phyloP scores from a whole-genome alignment of 1,140 invertebrate species.

The Drosophila gunungcola region DNA sequence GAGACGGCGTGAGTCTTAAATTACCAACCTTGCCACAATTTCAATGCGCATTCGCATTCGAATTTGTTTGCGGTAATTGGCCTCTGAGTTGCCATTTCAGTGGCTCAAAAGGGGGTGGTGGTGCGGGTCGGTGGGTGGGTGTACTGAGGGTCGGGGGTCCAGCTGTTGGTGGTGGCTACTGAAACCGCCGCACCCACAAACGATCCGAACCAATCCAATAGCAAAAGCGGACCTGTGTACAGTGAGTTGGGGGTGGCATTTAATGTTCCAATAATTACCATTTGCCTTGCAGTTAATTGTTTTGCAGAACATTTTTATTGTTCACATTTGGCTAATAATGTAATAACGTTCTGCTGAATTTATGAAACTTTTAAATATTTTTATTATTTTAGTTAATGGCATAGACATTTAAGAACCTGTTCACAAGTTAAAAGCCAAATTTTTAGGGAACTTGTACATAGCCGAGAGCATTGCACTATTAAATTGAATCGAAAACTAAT shows the following conservation, averaged over 20 bases:
- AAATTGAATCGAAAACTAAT: too few relatives aligned
- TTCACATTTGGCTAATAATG: constrained; percentile 8
- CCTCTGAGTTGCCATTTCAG: constrained; percentile 51
- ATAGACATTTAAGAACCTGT: background rate
- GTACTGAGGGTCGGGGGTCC: constrained; percentile 27
- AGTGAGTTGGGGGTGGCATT: constrained; percentile 15
- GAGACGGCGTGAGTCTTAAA: constrained; percentile 79
- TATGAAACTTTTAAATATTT: background rate
- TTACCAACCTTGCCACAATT: constrained; percentile 84
- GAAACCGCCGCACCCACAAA: constrained; percentile 66
- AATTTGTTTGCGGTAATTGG: constrained; percentile 83
- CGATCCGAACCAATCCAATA: constrained; percentile 32
- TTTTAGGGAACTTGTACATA: background rate
- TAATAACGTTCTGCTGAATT: constrained; percentile 3
- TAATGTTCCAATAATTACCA: constrained; percentile 30
- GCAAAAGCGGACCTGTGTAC: constrained; percentile 25
- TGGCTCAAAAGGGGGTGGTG: constrained; percentile 10
- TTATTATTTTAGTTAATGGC: background rate
- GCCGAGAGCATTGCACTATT: too few relatives aligned
- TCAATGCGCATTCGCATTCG: constrained; percentile 82
- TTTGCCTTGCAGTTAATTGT: constrained; percentile 29
- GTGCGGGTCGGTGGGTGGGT: constrained; percentile 5
- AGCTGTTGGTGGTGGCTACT: constrained; percentile 51
- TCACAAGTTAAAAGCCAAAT: background rate
- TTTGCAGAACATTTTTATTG: constrained; percentile 1